These are phyloP conservation scores for Antrozous pallidus DNA, from an alignment of 2,797 vertebrate genomes.

Conservation along the genomic window DNA sequence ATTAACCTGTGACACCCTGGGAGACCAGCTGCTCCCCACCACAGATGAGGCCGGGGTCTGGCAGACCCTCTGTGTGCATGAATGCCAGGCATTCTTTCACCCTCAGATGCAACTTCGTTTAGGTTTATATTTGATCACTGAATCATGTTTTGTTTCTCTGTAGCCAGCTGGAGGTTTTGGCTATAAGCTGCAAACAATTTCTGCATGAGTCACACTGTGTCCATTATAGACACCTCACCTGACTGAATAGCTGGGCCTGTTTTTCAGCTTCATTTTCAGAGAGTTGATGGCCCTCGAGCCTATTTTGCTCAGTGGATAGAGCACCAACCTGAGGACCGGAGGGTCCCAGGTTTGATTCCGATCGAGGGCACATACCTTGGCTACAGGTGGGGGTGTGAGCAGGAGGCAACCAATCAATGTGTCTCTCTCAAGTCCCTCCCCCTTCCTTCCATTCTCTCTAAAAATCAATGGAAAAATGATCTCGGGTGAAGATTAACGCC, in stretches of 20 bases:
- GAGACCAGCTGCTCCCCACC: not conserved
- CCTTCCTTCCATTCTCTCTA: no score
- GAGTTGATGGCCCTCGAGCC: not conserved
- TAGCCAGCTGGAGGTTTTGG: slow-evolving; percentile 32
- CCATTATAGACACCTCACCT: not conserved
- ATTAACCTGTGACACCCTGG: not conserved
- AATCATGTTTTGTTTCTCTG: not conserved
- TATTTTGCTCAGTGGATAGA: no score
- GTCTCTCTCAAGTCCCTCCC: no score
- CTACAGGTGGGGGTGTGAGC: no score
- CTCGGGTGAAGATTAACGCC: no score
- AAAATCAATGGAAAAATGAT: no score
- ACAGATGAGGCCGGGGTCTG: not conserved
- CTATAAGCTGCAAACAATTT: not conserved
- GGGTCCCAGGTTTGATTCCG: no score
- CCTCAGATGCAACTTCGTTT: not conserved
- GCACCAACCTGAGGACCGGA: no score
- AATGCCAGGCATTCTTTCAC: slow-evolving; percentile 42
- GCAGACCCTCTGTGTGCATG: not conserved
- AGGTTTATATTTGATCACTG: slow-evolving; percentile 18
- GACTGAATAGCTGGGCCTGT: not conserved
- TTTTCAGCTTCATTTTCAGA: not conserved
- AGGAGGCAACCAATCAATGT: no score
- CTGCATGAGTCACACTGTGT: slow-evolving; percentile 14
- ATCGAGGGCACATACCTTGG: no score